Conservation (phyloP, 1,140 invertebrate species). For the Brachionus koreanus region DNA sequence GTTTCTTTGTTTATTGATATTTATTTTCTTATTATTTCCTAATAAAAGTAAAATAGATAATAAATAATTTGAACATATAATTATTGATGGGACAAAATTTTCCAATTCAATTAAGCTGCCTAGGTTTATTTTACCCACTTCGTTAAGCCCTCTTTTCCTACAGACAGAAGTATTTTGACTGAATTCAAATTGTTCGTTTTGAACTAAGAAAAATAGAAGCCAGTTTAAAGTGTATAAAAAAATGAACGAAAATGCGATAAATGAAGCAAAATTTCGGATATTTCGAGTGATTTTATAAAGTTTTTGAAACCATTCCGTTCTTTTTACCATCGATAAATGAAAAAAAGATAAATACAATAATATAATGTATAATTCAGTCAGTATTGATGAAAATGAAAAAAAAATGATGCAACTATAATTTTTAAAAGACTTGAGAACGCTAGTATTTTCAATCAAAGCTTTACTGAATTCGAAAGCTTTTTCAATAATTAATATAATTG, state of each 20-base stretch:
- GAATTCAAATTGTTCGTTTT: not conserved
- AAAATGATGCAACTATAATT: not conserved
- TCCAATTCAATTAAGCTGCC: not conserved
- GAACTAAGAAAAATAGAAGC: not conserved
- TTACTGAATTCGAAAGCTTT: not conserved
- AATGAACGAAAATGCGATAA: not conserved
- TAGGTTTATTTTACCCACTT: not conserved
- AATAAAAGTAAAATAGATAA: not conserved
- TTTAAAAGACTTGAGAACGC: not conserved
- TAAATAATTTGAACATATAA: not conserved
- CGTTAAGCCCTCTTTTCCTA: not conserved
- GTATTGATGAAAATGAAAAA: not conserved
- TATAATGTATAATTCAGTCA: not conserved
- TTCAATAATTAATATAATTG: not conserved
- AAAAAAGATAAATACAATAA: not conserved
- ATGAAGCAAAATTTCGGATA: not conserved
- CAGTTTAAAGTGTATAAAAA: not conserved
- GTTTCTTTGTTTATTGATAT: not conserved
- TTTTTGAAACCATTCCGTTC: not conserved
- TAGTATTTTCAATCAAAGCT: not conserved
- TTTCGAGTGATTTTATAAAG: not conserved
- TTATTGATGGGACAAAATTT: not conserved
- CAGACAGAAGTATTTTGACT: not conserved
- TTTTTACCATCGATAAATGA: not conserved
- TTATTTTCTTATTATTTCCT: not conserved